Conservation (phyloP, 1,140 invertebrate species). For the Ridgeia piscesae region DNA sequence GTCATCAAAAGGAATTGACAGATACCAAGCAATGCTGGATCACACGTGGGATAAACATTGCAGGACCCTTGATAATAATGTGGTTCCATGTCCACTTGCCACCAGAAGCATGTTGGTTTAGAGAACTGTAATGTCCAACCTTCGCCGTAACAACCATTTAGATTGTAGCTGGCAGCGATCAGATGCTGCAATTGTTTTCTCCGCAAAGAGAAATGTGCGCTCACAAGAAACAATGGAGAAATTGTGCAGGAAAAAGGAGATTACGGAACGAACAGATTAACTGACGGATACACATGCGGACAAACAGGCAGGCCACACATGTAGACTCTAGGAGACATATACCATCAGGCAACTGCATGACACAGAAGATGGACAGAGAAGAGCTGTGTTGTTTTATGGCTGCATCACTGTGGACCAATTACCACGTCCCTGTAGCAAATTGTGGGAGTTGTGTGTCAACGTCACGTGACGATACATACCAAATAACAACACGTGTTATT, state of each 20-base stretch:
- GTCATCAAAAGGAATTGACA: neutral
- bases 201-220: no score
- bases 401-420: neutral
- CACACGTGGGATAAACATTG: neutral
- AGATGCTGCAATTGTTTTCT: no score
- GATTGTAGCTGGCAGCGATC: no score
- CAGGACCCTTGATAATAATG: neutral
- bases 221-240: no score
- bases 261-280: neutral
- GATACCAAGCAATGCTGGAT: neutral
- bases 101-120: neutral
- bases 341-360: neutral
- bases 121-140: neutral
- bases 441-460: neutral
- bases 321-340: neutral
- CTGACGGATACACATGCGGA: neutral
- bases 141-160: neutral
- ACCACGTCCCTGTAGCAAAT: neutral
- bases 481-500: neutral
- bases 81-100: neutral
- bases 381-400: neutral
- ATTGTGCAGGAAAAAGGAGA: no score
- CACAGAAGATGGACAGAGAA: neutral
- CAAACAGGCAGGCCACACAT: neutral
- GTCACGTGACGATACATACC: neutral